Evolutionary conservation across 1,140 invertebrate genomes (phyloP), one percentile per base, ranked within the genome.

Genomic region (Bombus waltoni): DNA sequence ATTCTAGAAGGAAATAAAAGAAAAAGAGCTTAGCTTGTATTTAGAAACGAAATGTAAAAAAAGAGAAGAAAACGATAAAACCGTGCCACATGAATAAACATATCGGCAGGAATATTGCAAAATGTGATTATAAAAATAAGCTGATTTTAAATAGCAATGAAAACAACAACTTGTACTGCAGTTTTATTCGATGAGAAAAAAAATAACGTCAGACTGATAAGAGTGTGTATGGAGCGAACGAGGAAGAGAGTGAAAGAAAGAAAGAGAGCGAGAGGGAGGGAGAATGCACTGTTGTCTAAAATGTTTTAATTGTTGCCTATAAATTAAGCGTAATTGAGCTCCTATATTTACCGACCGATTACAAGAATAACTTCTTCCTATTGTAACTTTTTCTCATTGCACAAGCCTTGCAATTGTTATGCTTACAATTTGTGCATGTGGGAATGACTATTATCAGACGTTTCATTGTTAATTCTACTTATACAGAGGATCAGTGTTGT

Each of bases 91-190:
- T 73, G 66, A 90, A 90, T 90, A 90, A 88, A 90, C 89, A 90
- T 90, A 90, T 90, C 89, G 86, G 87, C 89, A 90, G 87, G 87
- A 90, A 86, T 65, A 88, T 85, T 90, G 77, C 85, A 90, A 90
- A 79, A 90, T 90, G 89, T 90, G 86, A 90, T 80, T 88, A 89
- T 90, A 90, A 90, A 90, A 70, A 86, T 90, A 90, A 90, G 89
- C 71, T 88, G 89, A 89, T 90, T 72, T 85, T 90, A 90, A 88
- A 72, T 90, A 90, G 89, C 59, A 73, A 88, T 76, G 83, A 88
- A 80, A 73, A 71, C 10, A 81, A 88, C 65, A 77, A 86, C 76
- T 81, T 85, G 83, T 88, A 87, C 62, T 65, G 77, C 78, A 84
- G 35, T 90, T 65, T 86, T 72, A 87, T 82, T 65, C 73, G 66